A percentile compares a stretch with the other conserved stretches of the same genome.
phyloP scores from a whole-genome alignment of 2,797 vertebrate species.

The Erethizon dorsatum region DNA sequence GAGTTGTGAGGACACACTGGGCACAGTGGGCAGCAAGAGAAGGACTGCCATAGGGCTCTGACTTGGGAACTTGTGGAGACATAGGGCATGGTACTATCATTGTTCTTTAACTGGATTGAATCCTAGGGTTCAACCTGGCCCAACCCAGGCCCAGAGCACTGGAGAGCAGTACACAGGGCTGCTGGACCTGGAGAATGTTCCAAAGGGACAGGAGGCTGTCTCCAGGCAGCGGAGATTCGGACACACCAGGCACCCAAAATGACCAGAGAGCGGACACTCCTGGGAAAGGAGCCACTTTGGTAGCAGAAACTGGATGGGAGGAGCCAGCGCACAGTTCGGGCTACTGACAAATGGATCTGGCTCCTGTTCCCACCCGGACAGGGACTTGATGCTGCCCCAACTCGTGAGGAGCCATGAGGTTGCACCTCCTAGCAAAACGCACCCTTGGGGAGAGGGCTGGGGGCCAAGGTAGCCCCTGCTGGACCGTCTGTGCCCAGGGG shows the following conservation, averaged over 20 bases:
- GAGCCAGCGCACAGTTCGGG: neutral
- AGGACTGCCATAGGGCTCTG: neutral
- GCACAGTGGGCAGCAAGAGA: neutral
- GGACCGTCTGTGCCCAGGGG: neutral
- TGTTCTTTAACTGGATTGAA: neutral
- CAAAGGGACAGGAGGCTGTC: neutral
- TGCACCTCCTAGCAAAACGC: neutral
- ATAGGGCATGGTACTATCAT: too few species aligned
- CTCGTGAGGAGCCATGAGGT: neutral
- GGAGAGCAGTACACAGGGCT: neutral
- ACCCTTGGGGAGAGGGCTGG: neutral
- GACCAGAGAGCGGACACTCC: neutral
- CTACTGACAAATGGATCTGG: neutral
- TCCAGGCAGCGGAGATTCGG: neutral
- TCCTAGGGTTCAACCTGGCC: neutral
- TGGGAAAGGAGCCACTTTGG: neutral
- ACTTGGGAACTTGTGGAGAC: rapidly evolving
- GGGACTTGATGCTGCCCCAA: neutral
- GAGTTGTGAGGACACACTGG: neutral
- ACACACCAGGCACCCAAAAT: neutral
- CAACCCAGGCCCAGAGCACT: neutral
- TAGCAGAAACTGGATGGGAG: neutral
- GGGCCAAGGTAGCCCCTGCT: neutral
- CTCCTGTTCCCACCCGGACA: neutral
- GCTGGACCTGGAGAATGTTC: neutral